These are phyloP conservation scores for Coptodon bakossiorum DNA, from an alignment of 2,113 vertebrate species.

Conservation along the genomic window DNA sequence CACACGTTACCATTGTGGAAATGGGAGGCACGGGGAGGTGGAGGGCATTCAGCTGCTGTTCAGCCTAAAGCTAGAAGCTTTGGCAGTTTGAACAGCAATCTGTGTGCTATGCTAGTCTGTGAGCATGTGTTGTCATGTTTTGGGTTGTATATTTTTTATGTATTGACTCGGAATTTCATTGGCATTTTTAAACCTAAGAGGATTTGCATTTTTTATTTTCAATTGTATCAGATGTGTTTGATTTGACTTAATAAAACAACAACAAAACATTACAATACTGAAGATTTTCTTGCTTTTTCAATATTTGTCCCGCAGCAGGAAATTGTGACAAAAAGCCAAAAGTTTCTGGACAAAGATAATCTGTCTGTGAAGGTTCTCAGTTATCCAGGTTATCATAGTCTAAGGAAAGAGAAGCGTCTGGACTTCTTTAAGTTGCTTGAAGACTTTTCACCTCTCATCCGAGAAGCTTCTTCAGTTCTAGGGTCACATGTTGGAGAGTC, in stretches of 20 bases:
- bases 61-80: background rate
- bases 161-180: background rate
- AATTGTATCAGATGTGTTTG: background rate
- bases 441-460: background rate
- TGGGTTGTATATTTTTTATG: background rate
- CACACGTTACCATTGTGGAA: background rate
- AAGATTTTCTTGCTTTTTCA: background rate
- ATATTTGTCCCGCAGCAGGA: background rate
- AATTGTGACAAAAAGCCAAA: background rate
- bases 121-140: background rate
- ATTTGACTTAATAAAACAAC: constrained; percentile 10
- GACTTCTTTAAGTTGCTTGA: background rate
- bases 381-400: background rate
- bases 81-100: background rate
- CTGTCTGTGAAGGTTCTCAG: background rate
- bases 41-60: background rate
- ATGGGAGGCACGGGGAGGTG: background rate
- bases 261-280: background rate
- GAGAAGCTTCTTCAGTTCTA: background rate
- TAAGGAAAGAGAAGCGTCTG: background rate
- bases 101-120: background rate
- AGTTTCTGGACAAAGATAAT: background rate
- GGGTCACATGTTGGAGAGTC: background rate
- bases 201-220: background rate
- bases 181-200: background rate